Evolutionary conservation across 2,888 invertebrate genomes (phyloP).

Genomic region (Dicyrtoma fusca): DNA sequence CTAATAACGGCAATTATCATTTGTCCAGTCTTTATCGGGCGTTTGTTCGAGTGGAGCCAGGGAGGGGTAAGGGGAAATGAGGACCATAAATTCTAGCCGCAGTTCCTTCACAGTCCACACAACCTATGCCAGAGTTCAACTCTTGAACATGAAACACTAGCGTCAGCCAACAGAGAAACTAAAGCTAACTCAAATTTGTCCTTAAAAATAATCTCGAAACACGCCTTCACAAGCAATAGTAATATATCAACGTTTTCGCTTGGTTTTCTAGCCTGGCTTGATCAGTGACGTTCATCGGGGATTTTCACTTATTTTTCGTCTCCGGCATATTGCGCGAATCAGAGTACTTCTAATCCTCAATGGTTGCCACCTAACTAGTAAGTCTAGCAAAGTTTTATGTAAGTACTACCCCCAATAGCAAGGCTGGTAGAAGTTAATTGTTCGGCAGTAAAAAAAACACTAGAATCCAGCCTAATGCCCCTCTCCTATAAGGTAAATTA

Average conservation of each 20-base stretch:
- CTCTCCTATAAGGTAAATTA: too few species aligned
- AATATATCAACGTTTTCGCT: too few species aligned
- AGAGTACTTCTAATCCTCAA: too few species aligned
- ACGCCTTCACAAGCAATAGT: too few species aligned
- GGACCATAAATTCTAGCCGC: conserved; percentile 28
- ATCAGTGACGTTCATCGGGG: conserved; percentile 11
- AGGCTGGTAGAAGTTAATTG: too few species aligned
- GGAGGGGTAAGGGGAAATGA: conserved; percentile 35
- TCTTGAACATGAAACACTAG: background rate
- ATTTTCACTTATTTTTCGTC: conserved; percentile 8
- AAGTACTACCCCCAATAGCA: too few species aligned
- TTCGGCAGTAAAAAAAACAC: too few species aligned
- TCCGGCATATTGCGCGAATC: background rate
- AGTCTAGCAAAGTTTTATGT: too few species aligned
- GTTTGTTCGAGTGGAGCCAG: conserved; percentile 10
- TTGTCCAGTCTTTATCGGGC: conserved; percentile 36
- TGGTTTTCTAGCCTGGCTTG: background rate
- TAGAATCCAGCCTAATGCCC: too few species aligned
- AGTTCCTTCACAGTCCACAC: conserved; percentile 5
- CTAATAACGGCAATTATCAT: conserved; percentile 37
- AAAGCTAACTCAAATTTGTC: background rate
- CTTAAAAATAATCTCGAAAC: background rate
- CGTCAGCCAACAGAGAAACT: background rate
- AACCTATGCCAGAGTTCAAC: background rate
- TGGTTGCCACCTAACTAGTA: background rate